Percentiles rank a stretch among this genome's conserved stretches.
Evolutionary conservation across 2,113 vertebrate species (phyloP).

Genomic region (Lota lota): DNA sequence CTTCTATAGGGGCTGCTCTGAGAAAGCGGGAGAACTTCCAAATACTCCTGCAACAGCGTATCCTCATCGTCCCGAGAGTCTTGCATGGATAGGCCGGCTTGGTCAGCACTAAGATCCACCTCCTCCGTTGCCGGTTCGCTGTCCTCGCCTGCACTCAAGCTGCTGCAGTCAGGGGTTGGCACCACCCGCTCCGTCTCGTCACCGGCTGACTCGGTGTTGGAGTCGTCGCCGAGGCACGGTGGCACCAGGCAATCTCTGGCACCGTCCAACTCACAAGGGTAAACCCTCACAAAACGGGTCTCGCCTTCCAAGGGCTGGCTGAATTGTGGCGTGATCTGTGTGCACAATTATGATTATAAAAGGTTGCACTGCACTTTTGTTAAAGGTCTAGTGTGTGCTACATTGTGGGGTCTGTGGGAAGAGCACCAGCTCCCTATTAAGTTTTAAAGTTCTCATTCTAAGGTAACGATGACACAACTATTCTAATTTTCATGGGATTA

Average conservation of each 20-base stretch:
- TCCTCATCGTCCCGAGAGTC: not conserved
- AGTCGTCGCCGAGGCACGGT: not conserved
- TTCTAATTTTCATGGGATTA: not conserved
- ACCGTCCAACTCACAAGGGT: conserved; percentile 22
- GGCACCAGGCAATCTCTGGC: not conserved
- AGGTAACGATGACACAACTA: not conserved
- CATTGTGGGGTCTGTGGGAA: not conserved
- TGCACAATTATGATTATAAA: not conserved
- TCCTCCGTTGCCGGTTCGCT: not conserved
- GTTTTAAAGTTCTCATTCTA: not conserved
- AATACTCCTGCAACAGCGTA: conserved; percentile 20
- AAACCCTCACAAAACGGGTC: conserved; percentile 34
- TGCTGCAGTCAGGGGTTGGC: not conserved
- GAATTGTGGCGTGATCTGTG: conserved; percentile 28
- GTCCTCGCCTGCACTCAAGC: not conserved
- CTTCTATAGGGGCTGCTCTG: conserved; percentile 49
- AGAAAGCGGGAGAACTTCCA: conserved; percentile 4
- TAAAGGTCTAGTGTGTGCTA: not conserved
- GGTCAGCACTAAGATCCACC: not conserved
- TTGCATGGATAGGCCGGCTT: not conserved
- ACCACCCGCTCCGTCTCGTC: not conserved
- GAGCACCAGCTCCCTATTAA: not conserved
- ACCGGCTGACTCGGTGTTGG: not conserved
- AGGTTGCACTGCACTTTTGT: not conserved
- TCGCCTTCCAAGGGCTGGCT: conserved; percentile 32